These are phyloP conservation scores for Otolemur crassicaudatus DNA, from an alignment of 2,797 vertebrate species.

Conservation along the genomic window DNA sequence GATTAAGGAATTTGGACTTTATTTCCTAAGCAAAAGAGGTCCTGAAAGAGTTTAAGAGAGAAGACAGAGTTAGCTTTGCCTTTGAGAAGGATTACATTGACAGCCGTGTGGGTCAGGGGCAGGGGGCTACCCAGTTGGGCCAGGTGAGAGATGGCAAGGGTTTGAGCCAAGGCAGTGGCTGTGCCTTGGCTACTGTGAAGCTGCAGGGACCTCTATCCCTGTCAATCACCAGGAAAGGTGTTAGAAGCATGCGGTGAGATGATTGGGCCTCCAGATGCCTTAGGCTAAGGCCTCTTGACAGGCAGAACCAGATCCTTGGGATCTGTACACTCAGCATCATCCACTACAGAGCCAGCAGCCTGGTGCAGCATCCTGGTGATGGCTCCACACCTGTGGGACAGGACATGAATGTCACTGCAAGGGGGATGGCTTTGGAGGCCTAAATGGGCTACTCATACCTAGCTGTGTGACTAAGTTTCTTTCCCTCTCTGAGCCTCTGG, in stretches of 20 bases:
- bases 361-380: not conserved
- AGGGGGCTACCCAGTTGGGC: not conserved
- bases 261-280: not conserved
- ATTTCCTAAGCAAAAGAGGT: not conserved
- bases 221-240: not conserved
- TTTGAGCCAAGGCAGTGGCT: not conserved
- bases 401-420: not conserved
- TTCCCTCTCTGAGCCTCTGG: not conserved
- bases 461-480: not conserved
- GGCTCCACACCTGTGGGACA: not conserved
- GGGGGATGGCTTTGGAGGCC: not conserved
- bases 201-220: rapidly evolving
- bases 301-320: not conserved
- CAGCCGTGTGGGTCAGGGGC: not conserved
- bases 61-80: not conserved
- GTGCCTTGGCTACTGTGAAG: not conserved
- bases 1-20: not conserved
- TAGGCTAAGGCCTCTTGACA: not conserved
- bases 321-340: not conserved
- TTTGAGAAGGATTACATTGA: not conserved
- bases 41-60: not conserved
- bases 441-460: not conserved
- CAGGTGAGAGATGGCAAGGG: not conserved
- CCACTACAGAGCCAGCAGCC: not conserved
- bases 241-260: not conserved